Percentiles rank a stretch among this genome's conserved stretches.
Evolutionary conservation across 2,797 vertebrate genomes (phyloP).

Genomic region (Hybognathus amarus): DNA sequence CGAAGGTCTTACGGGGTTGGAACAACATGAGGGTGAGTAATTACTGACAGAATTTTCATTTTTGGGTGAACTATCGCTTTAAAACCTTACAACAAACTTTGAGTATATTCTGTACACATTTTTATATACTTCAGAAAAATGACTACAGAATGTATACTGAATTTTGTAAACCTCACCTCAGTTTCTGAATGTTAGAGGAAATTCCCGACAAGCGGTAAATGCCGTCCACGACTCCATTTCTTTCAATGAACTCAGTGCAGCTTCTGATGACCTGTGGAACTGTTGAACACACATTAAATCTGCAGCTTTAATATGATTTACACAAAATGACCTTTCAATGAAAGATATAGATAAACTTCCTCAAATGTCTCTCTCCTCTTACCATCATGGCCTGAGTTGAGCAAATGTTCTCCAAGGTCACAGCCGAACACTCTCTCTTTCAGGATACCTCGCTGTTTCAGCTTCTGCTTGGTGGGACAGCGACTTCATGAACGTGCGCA

Average conservation of each 20-base stretch:
- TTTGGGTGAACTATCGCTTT: too few relatives aligned
- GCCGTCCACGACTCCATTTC: constrained; percentile 94
- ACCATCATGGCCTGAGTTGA: constrained; percentile 95
- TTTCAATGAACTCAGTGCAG: constrained; percentile 97
- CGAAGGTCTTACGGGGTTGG: too few relatives aligned
- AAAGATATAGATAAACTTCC: constrained; percentile 4
- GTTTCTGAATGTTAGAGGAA: constrained; percentile 97
- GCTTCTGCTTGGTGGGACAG: constrained; percentile 96
- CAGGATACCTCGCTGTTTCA: constrained; percentile 96
- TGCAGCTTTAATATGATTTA: neutral
- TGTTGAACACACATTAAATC: constrained; percentile 60
- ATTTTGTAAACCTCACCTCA: constrained; percentile 81
- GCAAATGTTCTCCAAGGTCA: constrained; percentile 96
- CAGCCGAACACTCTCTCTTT: constrained; percentile 96
- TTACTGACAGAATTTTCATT: too few relatives aligned
- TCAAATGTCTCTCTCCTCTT: constrained; percentile 53
- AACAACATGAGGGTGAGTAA: too few relatives aligned
- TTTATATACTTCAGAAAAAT: neutral
- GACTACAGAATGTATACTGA: neutral
- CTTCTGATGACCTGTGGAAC: constrained; percentile 97
- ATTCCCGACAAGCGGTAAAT: constrained; percentile 97
- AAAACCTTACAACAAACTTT: neutral
- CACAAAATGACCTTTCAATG: neutral
- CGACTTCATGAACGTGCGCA: constrained; percentile 98
- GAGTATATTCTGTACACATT: neutral